Conservation (phyloP, 2,888 invertebrate species). For the Spodoptera exigua region DNA sequence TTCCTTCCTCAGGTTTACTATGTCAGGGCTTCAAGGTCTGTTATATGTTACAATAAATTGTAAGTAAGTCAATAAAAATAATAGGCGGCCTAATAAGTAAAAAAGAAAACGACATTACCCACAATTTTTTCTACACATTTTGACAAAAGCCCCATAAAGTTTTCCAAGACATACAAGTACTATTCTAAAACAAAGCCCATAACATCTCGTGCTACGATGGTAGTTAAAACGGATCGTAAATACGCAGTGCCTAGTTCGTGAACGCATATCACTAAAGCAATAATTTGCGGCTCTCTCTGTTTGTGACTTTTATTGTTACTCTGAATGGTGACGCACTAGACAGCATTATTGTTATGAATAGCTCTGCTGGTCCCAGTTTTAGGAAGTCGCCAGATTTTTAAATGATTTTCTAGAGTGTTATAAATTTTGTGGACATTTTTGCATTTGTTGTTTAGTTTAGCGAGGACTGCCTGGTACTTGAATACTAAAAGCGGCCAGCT, state of each 20-base stretch:
- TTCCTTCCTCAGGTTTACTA: no score
- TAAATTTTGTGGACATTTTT: no score
- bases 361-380: constrained; percentile 22
- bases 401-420: not conserved
- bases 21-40: no score
- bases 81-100: no score
- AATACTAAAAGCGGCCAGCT: no score
- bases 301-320: constrained; percentile 55
- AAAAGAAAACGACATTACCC: no score
- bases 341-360: constrained; percentile 49
- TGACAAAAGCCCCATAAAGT: not conserved
- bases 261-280: constrained; percentile 45
- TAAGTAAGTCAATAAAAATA: no score
- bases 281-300: constrained; percentile 47
- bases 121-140: no score
- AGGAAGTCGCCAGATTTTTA: constrained; percentile 20
- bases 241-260: constrained; percentile 11
- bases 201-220: not conserved
- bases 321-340: constrained; percentile 50
- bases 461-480: no score
- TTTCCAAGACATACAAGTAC: not conserved
- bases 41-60: no score
- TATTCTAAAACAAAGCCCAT: not conserved
- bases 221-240: constrained; percentile 11
- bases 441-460: no score